Conservation (phyloP, 2,888 invertebrate species). For the Notodonta dromedarius region DNA sequence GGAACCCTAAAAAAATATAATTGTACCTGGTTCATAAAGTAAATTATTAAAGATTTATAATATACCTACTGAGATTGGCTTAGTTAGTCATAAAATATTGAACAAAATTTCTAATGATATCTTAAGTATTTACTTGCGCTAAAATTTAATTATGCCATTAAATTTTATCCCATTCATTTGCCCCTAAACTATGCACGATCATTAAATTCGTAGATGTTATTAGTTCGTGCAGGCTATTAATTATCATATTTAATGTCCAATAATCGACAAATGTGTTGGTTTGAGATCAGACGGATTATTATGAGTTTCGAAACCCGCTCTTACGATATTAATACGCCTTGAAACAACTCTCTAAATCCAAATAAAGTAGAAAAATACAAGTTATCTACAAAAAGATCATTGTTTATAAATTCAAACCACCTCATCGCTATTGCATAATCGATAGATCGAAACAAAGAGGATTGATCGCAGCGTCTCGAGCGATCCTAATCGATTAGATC, state of each 20-base stretch:
- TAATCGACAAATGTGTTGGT: neutral
- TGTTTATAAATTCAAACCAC: conserved; percentile 29
- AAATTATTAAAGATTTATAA: neutral
- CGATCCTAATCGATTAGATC: conserved; percentile 61
- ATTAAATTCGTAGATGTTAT: neutral
- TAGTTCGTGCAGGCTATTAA: neutral
- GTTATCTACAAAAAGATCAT: conserved; percentile 23
- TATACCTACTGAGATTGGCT: neutral
- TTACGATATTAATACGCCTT: neutral
- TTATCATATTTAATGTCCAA: neutral
- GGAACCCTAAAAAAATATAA: conserved; percentile 30
- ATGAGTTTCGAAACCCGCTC: neutral
- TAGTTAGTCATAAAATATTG: too few species aligned
- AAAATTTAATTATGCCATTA: neutral
- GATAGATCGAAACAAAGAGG: conserved; percentile 59
- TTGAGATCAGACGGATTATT: neutral
- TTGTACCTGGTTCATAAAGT: neutral
- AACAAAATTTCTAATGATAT: neutral
- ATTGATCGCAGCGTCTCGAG: conserved; percentile 45
- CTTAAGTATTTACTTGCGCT: neutral
- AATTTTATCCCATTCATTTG: too few species aligned
- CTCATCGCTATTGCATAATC: conserved; percentile 50
- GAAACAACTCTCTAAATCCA: conserved; percentile 1
- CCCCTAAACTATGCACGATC: neutral
- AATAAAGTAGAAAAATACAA: neutral